phyloP scores from a whole-genome alignment of 2,113 vertebrate genomes.

The cat (Felis catus) region DNA sequence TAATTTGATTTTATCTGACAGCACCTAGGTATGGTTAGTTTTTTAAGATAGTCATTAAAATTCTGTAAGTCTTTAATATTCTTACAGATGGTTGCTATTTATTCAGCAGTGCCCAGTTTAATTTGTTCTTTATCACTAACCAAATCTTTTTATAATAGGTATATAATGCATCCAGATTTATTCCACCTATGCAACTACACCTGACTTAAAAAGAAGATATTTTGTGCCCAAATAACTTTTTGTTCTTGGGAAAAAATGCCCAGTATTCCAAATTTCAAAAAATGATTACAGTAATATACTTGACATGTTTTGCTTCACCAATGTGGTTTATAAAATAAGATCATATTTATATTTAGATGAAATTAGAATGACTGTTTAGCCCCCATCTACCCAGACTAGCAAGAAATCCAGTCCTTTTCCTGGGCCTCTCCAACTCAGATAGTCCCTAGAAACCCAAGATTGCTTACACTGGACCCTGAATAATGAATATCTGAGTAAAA shows the following conservation, averaged over 20 bases:
- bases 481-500: constrained; percentile 21
- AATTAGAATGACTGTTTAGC: neutral
- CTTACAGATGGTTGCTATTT: neutral
- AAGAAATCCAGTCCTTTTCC: neutral
- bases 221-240: neutral
- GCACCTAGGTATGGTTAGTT: neutral
- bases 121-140: neutral
- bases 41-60: neutral
- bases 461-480: neutral
- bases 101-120: neutral
- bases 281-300: neutral
- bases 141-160: neutral
- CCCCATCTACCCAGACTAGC: neutral
- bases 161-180: neutral
- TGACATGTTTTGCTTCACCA: neutral
- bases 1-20: neutral
- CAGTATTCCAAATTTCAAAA: neutral
- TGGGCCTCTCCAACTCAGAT: neutral
- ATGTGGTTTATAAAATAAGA: neutral
- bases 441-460: neutral
- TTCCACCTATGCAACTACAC: neutral
- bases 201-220: neutral
- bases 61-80: neutral
- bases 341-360: neutral
- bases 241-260: neutral